Evolutionary conservation across 2,113 vertebrate genomes (phyloP).

Genomic region (Aptenodytes patagonicus): DNA sequence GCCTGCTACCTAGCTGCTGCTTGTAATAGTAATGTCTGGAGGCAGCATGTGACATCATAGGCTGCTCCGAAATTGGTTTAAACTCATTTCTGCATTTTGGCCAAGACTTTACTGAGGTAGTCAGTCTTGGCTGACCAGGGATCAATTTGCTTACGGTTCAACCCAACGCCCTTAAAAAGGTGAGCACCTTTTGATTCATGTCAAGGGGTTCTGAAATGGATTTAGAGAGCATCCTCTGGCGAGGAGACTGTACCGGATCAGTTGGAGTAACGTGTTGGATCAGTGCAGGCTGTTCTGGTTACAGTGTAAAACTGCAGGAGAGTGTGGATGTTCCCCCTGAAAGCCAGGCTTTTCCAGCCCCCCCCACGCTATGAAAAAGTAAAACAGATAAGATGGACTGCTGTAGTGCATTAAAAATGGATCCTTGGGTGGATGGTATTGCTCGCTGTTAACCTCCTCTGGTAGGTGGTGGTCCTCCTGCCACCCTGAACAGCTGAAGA

Average conservation of each 20-base stretch:
- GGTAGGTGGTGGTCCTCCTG: background rate
- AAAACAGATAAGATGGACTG: too few species aligned
- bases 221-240: fast-evolving
- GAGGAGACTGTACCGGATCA: fast-evolving
- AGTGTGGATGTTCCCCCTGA: fast-evolving
- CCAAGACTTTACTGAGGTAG: background rate
- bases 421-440: background rate
- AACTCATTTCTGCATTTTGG: background rate
- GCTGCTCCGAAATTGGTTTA: background rate
- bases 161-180: background rate
- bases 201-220: background rate
- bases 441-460: background rate
- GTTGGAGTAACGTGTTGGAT: background rate
- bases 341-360: background rate
- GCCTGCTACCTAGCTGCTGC: background rate
- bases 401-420: background rate
- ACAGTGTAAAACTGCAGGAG: background rate
- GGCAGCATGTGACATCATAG: background rate
- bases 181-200: background rate
- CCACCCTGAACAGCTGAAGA: background rate
- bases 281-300: background rate
- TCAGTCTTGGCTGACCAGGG: background rate
- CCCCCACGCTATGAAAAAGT: background rate
- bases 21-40: background rate
- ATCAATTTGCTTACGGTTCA: background rate